Percentiles rank a stretch among this genome's conserved stretches.
phyloP scores from a whole-genome alignment of 2,888 invertebrate species.

The Ceriagrion tenellum region DNA sequence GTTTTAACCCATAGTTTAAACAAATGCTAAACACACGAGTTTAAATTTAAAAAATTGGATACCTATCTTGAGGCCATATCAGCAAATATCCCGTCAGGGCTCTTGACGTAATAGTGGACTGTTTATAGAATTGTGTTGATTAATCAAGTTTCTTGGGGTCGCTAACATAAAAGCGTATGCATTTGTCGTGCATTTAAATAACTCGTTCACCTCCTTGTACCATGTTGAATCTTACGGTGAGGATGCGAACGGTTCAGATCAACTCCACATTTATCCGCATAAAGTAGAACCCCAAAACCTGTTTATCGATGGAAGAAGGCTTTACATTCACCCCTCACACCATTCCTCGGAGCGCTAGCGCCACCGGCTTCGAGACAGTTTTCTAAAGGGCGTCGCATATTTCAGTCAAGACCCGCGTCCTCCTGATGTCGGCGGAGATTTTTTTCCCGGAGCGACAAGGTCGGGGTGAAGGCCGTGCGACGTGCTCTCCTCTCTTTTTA shows the following conservation, averaged over 20 bases:
- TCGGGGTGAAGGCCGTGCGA: conserved; percentile 18
- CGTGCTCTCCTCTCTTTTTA: neutral
- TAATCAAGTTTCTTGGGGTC: too few relatives aligned
- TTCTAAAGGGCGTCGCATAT: neutral
- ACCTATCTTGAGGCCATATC: too few relatives aligned
- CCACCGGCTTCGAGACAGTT: neutral
- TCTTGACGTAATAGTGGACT: too few relatives aligned
- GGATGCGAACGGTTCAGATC: neutral
- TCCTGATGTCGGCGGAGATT: neutral
- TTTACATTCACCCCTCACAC: neutral
- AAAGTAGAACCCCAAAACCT: neutral
- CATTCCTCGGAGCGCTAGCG: neutral
- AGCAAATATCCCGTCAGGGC: too few relatives aligned
- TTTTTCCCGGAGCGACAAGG: conserved; percentile 12
- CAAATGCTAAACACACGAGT: too few relatives aligned
- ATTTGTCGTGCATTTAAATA: too few relatives aligned
- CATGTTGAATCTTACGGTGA: neutral
- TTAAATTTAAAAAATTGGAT: too few relatives aligned
- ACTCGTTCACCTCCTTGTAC: neutral
- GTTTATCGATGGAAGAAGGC: neutral
- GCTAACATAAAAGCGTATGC: too few relatives aligned
- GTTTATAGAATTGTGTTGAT: too few relatives aligned
- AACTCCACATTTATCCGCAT: neutral
- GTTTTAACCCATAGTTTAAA: too few relatives aligned
- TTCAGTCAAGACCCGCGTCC: neutral